phyloP scores from a whole-genome alignment of 2,888 invertebrate species.

The Trissolcus brochymenae region DNA sequence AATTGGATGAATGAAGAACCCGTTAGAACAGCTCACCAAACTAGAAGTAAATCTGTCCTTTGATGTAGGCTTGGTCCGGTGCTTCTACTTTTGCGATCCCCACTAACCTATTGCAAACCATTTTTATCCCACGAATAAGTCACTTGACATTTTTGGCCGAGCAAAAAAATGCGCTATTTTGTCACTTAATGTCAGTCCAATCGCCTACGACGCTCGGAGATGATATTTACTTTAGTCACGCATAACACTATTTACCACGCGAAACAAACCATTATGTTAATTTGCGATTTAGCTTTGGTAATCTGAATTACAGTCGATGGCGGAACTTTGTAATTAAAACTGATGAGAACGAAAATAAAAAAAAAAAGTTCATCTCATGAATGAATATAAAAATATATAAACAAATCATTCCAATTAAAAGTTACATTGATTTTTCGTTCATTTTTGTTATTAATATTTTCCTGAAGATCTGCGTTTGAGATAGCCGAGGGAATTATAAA shows the following conservation, averaged over 20 bases:
- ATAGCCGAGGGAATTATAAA: too few species aligned
- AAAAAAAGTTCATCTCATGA: too few species aligned
- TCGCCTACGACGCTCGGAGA: constrained; percentile 33
- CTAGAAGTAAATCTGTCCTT: constrained; percentile 7
- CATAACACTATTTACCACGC: constrained; percentile 17
- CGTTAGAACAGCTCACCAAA: too few species aligned
- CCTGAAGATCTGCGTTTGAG: too few species aligned
- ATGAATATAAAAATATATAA: too few species aligned
- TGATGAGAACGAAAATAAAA: too few species aligned
- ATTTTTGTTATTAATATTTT: too few species aligned
- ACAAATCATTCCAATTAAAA: too few species aligned
- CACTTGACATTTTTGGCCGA: constrained; percentile 26
- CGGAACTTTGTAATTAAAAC: too few species aligned
- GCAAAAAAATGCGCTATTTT: constrained; percentile 30
- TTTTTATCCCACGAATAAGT: constrained; percentile 22
- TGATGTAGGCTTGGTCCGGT: constrained; percentile 27
- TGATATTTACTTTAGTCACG: constrained; percentile 36
- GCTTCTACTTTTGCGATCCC: constrained; percentile 22
- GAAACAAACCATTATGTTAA: constrained; percentile 16
- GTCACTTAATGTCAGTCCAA: constrained; percentile 33
- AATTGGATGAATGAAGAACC: too few species aligned
- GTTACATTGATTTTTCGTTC: too few species aligned
- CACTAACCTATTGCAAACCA: constrained; percentile 22
- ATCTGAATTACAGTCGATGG: background rate
- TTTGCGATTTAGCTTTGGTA: background rate